Percentiles rank a stretch among this genome's conserved stretches.
Conservation (phyloP, 2,797 vertebrate genomes). For the Limosa lapponica region DNA sequence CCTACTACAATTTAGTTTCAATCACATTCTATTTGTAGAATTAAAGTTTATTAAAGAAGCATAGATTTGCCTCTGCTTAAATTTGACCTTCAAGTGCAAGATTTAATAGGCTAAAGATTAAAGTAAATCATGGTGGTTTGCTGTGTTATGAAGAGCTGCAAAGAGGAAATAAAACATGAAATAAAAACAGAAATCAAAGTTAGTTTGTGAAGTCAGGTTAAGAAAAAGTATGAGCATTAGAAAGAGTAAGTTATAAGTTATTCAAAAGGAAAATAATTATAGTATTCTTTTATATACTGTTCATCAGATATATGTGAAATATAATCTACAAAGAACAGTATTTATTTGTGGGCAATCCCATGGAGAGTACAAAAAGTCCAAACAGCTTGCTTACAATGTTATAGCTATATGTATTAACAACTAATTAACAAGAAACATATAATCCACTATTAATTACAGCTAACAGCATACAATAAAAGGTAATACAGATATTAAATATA, state of each 20-base stretch:
- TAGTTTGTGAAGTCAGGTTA: background rate
- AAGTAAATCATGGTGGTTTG: constrained; percentile 11
- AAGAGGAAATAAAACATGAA: background rate
- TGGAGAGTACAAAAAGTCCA: background rate
- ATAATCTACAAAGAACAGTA: background rate
- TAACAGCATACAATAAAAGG: background rate
- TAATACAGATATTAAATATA: background rate
- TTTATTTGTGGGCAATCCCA: background rate
- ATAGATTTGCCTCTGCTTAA: constrained; percentile 45
- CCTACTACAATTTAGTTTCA: constrained; percentile 29
- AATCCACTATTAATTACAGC: background rate
- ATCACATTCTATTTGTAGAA: constrained; percentile 35
- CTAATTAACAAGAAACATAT: background rate
- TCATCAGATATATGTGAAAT: background rate
- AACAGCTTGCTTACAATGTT: background rate
- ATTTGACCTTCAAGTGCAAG: constrained; percentile 65
- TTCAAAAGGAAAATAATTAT: background rate
- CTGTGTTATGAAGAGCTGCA: background rate
- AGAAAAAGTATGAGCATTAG: background rate
- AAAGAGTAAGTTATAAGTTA: background rate
- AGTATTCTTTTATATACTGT: background rate
- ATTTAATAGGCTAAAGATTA: constrained; percentile 58
- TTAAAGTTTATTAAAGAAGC: constrained; percentile 53
- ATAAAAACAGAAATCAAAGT: background rate
- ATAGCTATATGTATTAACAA: background rate